These are phyloP conservation scores for Trematocara marginatum DNA, from an alignment of 2,113 vertebrate genomes.

Conservation along the genomic window DNA sequence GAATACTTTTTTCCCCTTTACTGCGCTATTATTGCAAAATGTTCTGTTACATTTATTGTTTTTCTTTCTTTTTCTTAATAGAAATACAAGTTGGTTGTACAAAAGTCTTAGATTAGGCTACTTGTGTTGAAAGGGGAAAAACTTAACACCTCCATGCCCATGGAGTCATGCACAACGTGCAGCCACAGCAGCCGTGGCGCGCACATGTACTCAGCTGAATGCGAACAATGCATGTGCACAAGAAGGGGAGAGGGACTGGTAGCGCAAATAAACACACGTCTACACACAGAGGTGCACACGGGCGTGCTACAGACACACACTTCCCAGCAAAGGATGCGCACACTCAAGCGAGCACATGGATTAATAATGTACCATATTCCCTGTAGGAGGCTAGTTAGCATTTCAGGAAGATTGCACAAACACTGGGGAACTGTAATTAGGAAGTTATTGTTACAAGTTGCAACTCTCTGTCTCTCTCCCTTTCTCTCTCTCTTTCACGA, in stretches of 20 bases:
- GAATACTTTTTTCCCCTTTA: background rate
- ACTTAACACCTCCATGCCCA: background rate
- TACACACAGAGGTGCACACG: background rate
- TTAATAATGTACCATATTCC: slow-evolving; percentile 62
- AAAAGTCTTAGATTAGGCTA: background rate
- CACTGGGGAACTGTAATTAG: slow-evolving; percentile 59
- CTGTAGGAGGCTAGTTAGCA: slow-evolving; percentile 59
- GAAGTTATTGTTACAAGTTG: slow-evolving; percentile 56
- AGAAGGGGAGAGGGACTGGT: background rate
- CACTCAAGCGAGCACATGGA: slow-evolving; percentile 29
- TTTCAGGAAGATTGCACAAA: slow-evolving; percentile 59
- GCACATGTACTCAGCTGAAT: background rate
- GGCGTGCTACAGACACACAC: background rate
- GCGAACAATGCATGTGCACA: background rate
- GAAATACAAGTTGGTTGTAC: background rate
- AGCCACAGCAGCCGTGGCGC: background rate
- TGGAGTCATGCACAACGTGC: background rate
- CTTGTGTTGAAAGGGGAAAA: background rate
- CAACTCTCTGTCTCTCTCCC: background rate
- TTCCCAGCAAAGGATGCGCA: background rate
- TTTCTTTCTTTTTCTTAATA: background rate
- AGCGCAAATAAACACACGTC: background rate
- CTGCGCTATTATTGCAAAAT: background rate
- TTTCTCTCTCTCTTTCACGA: background rate
- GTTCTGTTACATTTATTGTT: background rate